phyloP scores from a whole-genome alignment of 2,797 vertebrate species.

The Triplophysa bombifrons region DNA sequence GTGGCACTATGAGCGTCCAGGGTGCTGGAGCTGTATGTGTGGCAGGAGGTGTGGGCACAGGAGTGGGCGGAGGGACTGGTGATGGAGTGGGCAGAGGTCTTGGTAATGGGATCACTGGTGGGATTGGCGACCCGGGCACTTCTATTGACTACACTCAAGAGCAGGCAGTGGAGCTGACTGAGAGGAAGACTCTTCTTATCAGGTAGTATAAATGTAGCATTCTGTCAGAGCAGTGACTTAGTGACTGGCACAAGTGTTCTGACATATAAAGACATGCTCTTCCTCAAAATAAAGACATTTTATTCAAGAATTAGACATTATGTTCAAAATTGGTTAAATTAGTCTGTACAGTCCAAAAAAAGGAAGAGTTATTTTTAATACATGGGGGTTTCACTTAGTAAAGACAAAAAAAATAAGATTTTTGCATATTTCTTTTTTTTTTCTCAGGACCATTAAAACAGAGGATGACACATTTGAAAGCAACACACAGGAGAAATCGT shows the following conservation, averaged over 20 bases:
- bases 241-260: background rate
- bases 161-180: constrained; percentile 77
- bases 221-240: background rate
- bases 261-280: background rate
- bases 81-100: constrained; percentile 39
- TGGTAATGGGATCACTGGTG: constrained; percentile 26
- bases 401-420: background rate
- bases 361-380: too few species aligned
- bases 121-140: constrained; percentile 31
- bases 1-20: constrained; percentile 62
- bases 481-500: constrained; percentile 73
- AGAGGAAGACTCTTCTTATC: constrained; percentile 79
- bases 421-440: background rate
- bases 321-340: too few species aligned
- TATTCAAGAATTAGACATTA: background rate
- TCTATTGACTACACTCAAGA: constrained; percentile 63
- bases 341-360: too few species aligned
- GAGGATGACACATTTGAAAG: constrained; percentile 74
- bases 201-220: constrained; percentile 71
- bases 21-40: constrained; percentile 56
- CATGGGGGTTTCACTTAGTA: background rate
- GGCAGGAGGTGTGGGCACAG: constrained; percentile 21
- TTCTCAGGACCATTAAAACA: constrained; percentile 73
- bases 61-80: constrained; percentile 26
- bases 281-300: background rate